A percentile compares a stretch with the other conserved stretches of the same genome.
Conservation (phyloP, 2,113 vertebrate genomes). For the Numenius arquata region DNA sequence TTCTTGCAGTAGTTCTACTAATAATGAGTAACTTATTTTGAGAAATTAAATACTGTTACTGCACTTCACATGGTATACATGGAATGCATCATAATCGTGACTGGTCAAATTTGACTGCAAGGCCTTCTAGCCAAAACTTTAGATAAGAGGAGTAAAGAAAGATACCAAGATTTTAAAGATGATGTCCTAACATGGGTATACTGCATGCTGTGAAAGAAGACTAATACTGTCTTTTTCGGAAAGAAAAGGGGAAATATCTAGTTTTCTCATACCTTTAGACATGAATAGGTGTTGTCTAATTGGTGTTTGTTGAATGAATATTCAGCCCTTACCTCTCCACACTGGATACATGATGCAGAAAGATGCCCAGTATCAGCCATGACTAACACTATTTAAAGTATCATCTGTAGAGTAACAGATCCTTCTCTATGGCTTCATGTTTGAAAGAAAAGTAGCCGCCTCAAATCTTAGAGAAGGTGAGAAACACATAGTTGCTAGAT, state of each 20-base stretch:
- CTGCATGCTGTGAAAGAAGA: background rate
- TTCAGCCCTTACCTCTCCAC: background rate
- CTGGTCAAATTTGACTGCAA: background rate
- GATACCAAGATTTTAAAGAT: background rate
- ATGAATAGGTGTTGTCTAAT: background rate
- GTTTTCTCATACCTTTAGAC: background rate
- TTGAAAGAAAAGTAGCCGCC: background rate
- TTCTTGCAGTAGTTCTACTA: background rate
- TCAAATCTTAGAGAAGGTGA: background rate
- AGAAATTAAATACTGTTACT: background rate
- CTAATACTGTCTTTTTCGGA: background rate
- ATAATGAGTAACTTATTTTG: background rate
- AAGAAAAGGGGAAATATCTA: background rate
- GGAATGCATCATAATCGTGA: background rate
- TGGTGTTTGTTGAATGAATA: background rate
- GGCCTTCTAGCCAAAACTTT: background rate
- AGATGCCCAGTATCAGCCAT: fast-evolving
- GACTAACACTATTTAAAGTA: background rate
- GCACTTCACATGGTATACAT: background rate
- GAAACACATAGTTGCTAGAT: background rate
- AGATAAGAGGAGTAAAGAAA: background rate
- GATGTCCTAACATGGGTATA: background rate
- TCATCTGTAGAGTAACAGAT: background rate
- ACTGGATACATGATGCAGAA: background rate
- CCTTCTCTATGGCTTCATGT: background rate